Percentiles rank a stretch among this genome's conserved stretches.
phyloP scores from a whole-genome alignment of 1,140 invertebrate genomes.

The Nixonia krombeini region DNA sequence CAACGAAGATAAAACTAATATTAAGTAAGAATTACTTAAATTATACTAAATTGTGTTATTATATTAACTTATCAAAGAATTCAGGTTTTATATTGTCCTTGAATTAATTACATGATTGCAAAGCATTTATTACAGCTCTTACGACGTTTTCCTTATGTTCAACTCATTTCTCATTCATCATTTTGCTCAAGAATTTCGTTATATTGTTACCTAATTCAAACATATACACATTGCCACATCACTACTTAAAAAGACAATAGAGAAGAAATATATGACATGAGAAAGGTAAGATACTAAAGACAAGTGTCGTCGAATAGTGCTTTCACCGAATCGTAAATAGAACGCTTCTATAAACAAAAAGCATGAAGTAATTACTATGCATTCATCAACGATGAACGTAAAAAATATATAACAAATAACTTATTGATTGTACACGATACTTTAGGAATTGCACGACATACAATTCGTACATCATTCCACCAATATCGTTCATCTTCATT shows the following conservation, averaged over 20 bases:
- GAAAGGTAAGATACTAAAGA: too few species aligned
- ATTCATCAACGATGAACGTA: not conserved
- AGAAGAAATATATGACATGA: too few species aligned
- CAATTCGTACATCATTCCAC: too few species aligned
- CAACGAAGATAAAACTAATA: conserved; percentile 4
- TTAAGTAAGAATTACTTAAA: conserved; percentile 1
- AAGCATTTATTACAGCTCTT: conserved; percentile 19
- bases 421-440: not conserved
- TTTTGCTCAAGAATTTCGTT: not conserved
- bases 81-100: conserved; percentile 2
- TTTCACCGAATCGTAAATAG: not conserved
- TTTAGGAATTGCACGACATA: too few species aligned
- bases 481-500: too few species aligned
- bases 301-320: too few species aligned
- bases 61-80: conserved; percentile 9
- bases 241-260: not conserved
- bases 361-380: not conserved
- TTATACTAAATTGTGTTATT: conserved; percentile 7
- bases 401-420: conserved; percentile 4
- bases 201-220: not conserved
- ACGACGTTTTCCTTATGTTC: conserved; percentile 4
- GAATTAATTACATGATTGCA: conserved; percentile 10
- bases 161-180: not conserved
- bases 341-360: not conserved
- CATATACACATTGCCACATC: not conserved